Evolutionary conservation across 1,140 invertebrate species (phyloP), one percentile per base, ranked within the genome.

Genomic region (Acromyrmex echinatior): DNA sequence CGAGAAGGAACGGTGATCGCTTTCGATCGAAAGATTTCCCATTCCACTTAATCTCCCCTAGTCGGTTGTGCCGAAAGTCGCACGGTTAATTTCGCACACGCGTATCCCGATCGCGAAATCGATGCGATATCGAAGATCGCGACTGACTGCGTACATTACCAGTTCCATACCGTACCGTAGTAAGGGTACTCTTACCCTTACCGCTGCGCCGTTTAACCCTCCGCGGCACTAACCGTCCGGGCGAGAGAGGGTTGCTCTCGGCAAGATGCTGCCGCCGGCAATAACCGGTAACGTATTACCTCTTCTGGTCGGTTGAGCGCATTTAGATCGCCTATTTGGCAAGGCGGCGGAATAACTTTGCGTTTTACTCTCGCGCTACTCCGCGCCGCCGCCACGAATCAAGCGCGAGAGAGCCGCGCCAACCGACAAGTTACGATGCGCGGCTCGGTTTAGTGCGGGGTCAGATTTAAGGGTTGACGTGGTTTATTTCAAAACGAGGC

Each of bases 241-340:
- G 58, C 80, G 85, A 87, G 86, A 87, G 89, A 87, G 63, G 35
- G 76, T 80, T 74, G 51, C 84, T 63, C 90, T 80, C 87, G 89
- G 90, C 92, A 92, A 93, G 92, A 93, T 92, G 92, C 92, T 92
- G 92, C 92, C 90, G 90, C 87, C 80, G 91, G 92, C 92, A 93
- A 93, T 93, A 93, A 93, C 92, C 86, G 92, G 91, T 93, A 93
- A 93, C 92, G 91, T 93, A 93, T 93, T 92, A 92, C 92, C 92
- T 92, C 92, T 93, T 93, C 92, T 93, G 91, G 91, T 92, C 92
- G 91, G 92, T 92, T 92, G 92, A 93, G 88, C 92, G 92, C 92
- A 93, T 93, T 93, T 93, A 93, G 92, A 93, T 93, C 92, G 92
- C 89, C 92, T 93, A 93, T 93, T 93, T 93, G 92, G 92, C 92